Conservation (phyloP, 2,797 vertebrate species). For the Phalanger gymnotis region DNA sequence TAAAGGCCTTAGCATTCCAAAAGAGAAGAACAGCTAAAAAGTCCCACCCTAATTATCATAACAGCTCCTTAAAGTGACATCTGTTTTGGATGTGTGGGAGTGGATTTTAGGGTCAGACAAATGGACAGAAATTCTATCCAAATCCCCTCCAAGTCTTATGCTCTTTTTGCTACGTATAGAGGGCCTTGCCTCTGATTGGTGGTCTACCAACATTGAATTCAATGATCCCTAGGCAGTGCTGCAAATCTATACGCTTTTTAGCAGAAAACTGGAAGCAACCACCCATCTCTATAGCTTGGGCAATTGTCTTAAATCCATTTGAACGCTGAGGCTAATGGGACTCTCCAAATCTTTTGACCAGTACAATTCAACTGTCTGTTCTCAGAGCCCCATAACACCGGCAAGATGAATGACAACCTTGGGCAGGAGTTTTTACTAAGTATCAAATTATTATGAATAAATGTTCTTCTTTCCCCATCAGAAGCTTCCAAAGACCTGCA, state of each 20-base stretch:
- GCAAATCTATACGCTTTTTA: neutral
- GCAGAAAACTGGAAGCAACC: neutral
- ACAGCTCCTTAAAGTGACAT: neutral
- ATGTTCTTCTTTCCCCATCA: constrained; percentile 64
- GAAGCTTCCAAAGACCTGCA: constrained; percentile 58
- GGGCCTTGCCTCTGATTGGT: neutral
- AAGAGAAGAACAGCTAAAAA: too few relatives aligned
- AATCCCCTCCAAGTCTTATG: neutral
- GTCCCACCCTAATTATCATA: too few relatives aligned
- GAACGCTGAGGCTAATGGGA: neutral
- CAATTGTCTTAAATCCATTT: neutral
- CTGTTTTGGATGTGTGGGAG: neutral
- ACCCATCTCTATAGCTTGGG: neutral
- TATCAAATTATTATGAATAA: constrained; percentile 34
- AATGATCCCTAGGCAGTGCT: neutral
- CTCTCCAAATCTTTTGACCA: neutral
- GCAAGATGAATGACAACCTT: constrained; percentile 56
- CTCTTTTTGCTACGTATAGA: neutral
- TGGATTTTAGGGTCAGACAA: neutral
- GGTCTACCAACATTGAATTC: neutral
- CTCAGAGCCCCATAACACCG: neutral
- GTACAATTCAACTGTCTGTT: neutral
- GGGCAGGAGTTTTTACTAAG: constrained; percentile 42
- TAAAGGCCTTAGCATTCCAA: too few relatives aligned
- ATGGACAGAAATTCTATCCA: neutral